phyloP scores from a whole-genome alignment of 2,888 invertebrate genomes.

The Tinea semifulvella region DNA sequence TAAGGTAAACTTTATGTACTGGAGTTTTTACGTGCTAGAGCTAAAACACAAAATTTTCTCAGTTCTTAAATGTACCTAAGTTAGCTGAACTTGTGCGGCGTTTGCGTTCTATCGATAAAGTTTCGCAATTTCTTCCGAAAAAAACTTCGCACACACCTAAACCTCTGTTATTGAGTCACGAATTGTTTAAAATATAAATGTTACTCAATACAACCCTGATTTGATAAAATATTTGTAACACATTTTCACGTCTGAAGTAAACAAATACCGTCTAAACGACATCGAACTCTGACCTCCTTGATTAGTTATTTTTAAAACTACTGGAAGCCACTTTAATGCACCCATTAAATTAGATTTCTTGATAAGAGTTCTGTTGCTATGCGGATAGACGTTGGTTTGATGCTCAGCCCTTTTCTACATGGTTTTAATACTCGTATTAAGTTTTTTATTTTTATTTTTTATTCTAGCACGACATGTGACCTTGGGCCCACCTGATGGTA shows the following conservation, averaged over 20 bases:
- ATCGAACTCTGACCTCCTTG: conserved; percentile 12
- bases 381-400: not conserved
- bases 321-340: not conserved
- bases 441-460: no score
- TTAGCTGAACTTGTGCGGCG: conserved; percentile 1
- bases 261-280: conserved; percentile 11
- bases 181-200: not conserved
- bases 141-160: not conserved
- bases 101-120: conserved; percentile 3
- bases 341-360: conserved; percentile 5
- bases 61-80: conserved; percentile 1
- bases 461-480: no score
- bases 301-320: conserved; percentile 13
- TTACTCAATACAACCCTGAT: conserved; percentile 11
- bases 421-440: no score
- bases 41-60: not conserved
- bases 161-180: not conserved
- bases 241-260: conserved; percentile 13
- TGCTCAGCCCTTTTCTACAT: not conserved
- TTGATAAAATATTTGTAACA: conserved; percentile 12
- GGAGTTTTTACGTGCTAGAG: no score
- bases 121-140: conserved; percentile 1
- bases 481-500: no score
- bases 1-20: no score
- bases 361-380: conserved; percentile 13